Conservation (phyloP, 1,140 invertebrate genomes). For the Cephus cinctus region DNA sequence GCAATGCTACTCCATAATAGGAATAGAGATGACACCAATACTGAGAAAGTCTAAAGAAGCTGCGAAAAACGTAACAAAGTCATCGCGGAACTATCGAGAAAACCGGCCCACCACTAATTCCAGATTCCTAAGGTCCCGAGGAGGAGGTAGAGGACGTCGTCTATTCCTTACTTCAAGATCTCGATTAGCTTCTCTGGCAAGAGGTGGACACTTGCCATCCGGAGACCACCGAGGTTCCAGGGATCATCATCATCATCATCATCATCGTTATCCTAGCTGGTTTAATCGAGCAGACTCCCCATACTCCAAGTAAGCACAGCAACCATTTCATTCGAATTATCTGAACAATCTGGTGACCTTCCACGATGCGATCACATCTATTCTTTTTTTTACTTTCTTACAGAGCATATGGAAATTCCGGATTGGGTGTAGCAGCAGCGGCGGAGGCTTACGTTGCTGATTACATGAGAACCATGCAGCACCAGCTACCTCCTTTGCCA, state of each 20-base stretch:
- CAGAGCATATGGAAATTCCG: constrained; percentile 46
- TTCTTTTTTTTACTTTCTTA: constrained; percentile 18
- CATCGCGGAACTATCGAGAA: constrained; percentile 55
- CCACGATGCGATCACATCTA: not conserved
- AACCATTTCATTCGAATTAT: too few species aligned
- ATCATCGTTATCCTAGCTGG: constrained; percentile 45
- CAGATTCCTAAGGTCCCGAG: constrained; percentile 54
- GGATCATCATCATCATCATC: constrained; percentile 40
- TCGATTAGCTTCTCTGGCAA: constrained; percentile 50
- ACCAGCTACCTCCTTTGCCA: constrained; percentile 72
- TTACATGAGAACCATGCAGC: constrained; percentile 80
- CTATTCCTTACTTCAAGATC: constrained; percentile 52
- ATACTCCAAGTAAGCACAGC: constrained; percentile 41
- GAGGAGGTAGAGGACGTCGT: constrained; percentile 46
- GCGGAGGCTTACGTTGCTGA: constrained; percentile 75
- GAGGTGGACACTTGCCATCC: constrained; percentile 37
- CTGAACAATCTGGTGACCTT: not conserved
- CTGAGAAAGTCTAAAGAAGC: constrained; percentile 86
- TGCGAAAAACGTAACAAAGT: constrained; percentile 59
- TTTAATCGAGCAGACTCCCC: constrained; percentile 47
- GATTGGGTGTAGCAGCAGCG: constrained; percentile 61
- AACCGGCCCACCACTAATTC: constrained; percentile 58
- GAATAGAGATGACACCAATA: constrained; percentile 87
- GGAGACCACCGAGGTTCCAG: constrained; percentile 43
- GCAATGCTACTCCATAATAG: constrained; percentile 20